Percentiles rank a stretch among this genome's conserved stretches.
These are phyloP conservation scores for Dendropsophus ebraccatus DNA, from an alignment of 2,113 vertebrate species.

Conservation along the genomic window DNA sequence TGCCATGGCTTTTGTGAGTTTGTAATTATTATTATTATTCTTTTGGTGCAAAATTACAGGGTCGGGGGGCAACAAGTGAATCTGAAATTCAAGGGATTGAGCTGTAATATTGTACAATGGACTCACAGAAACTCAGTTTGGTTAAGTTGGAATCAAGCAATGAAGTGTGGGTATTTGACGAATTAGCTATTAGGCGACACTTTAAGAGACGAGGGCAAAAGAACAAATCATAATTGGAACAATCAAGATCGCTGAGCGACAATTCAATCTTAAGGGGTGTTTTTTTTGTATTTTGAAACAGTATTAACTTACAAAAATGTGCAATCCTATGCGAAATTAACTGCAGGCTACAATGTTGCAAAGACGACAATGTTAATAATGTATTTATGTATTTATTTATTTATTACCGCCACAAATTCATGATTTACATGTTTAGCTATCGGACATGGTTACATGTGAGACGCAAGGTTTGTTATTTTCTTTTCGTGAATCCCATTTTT, in stretches of 20 bases:
- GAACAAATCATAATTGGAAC: neutral
- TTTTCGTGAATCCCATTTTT: neutral
- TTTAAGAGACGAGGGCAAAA: slow-evolving; percentile 11
- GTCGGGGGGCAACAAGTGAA: neutral
- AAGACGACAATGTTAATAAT: slow-evolving; percentile 1
- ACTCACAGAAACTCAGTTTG: neutral
- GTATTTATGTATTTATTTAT: slow-evolving; percentile 31
- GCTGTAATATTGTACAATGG: neutral
- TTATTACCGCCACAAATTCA: neutral
- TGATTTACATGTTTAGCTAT: neutral
- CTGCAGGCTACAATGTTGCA: slow-evolving; percentile 4
- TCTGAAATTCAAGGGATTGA: neutral
- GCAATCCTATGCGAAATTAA: slow-evolving; percentile 8
- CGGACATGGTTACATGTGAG: neutral
- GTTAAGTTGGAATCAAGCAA: neutral
- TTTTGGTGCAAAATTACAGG: slow-evolving; percentile 14
- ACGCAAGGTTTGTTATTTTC: neutral
- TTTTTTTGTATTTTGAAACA: slow-evolving; percentile 33
- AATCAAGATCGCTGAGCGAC: slow-evolving; percentile 40
- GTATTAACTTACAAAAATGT: slow-evolving; percentile 38
- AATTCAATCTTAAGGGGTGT: slow-evolving; percentile 13
- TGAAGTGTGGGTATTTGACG: neutral
- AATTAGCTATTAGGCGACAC: slow-evolving; percentile 3
- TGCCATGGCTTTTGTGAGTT: slow-evolving; percentile 33
- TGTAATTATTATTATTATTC: neutral